phyloP scores from a whole-genome alignment of 1,140 invertebrate genomes.

The Hermatobates lingyangjiaoensis region DNA sequence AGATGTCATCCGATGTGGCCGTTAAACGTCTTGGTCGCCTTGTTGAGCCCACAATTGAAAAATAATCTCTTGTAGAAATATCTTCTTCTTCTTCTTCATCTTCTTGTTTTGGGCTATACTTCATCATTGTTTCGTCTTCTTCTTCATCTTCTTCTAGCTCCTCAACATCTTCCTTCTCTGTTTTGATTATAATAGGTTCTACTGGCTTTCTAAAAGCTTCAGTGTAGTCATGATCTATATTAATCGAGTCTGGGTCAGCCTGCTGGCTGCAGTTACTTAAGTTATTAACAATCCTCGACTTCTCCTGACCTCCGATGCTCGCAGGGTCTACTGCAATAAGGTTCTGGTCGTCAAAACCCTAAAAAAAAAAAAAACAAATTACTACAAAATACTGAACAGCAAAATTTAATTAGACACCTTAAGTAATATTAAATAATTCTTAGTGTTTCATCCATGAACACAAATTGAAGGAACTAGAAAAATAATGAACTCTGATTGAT shows the following conservation, averaged over 20 bases:
- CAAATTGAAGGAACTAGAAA: too few relatives aligned
- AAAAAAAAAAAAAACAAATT: neutral
- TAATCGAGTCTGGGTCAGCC: constrained; percentile 1
- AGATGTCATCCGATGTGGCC: neutral
- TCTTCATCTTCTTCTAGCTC: neutral
- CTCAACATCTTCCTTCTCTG: neutral
- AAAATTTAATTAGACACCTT: too few relatives aligned
- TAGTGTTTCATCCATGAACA: too few relatives aligned
- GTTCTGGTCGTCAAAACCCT: neutral
- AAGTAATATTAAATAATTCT: too few relatives aligned
- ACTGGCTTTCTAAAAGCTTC: neutral
- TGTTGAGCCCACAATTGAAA: neutral
- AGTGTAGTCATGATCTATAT: constrained; percentile 9
- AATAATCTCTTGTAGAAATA: too few relatives aligned
- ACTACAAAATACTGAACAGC: too few relatives aligned
- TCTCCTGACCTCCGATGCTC: neutral
- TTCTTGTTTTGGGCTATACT: neutral
- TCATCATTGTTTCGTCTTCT: neutral
- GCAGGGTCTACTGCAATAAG: neutral
- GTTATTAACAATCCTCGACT: neutral
- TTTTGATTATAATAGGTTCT: neutral
- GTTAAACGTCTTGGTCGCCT: neutral
- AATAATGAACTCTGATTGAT: too few relatives aligned
- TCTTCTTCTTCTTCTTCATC: neutral
- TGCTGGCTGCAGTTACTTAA: neutral